Evolutionary conservation across 2,797 vertebrate genomes (phyloP).

Genomic region (Leuciscus waleckii): DNA sequence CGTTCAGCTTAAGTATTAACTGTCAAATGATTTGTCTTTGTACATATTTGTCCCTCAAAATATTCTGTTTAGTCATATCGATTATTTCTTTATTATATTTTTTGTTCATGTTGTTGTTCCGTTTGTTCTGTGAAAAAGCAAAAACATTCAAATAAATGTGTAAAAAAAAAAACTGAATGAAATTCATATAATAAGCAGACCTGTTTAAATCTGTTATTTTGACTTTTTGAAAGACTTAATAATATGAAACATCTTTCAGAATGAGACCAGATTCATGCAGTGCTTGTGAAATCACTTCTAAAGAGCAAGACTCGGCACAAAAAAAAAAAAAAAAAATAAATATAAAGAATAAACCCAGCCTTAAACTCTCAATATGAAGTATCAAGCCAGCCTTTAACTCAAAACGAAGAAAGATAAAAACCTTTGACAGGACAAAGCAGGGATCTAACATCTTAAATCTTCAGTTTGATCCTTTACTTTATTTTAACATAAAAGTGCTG

Average conservation of each 20-base stretch:
- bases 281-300: slow-evolving; percentile 3
- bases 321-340: too few species aligned
- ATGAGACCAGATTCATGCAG: background rate
- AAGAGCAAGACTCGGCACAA: background rate
- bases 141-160: background rate
- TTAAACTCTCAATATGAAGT: background rate
- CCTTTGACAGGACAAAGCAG: background rate
- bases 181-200: background rate
- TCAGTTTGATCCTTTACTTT: background rate
- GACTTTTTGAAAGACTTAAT: background rate
- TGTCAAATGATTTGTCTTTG: background rate
- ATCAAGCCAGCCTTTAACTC: slow-evolving; percentile 5
- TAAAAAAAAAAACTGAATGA: background rate
- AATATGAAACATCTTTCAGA: background rate
- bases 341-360: too few species aligned
- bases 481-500: background rate
- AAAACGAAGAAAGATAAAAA: background rate
- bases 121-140: background rate
- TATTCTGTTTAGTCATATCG: background rate
- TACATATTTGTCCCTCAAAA: background rate
- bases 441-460: background rate
- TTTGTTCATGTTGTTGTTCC: background rate
- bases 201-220: background rate
- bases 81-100: background rate
- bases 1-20: background rate